Evolutionary conservation across 2,797 vertebrate genomes (phyloP).

Genomic region (Crax fasciolata): DNA sequence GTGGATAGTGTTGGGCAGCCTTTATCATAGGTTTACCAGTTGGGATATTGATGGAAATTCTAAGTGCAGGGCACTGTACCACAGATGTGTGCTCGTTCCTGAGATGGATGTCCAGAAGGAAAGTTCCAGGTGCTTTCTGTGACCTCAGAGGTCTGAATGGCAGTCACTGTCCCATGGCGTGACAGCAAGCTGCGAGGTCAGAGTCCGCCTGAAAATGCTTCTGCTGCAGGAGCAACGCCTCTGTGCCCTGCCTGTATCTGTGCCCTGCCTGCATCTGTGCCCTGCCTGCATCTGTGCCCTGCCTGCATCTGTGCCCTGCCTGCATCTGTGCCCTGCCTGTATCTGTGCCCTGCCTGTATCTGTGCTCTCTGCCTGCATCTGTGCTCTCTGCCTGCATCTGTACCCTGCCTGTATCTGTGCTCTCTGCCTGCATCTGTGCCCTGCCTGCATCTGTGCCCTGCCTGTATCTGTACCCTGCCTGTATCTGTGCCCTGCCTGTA

Average conservation of each 20-base stretch:
- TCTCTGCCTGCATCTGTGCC: not conserved
- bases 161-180: not conserved
- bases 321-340: too few species aligned
- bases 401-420: not conserved
- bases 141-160: not conserved
- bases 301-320: fast-evolving
- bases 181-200: not conserved
- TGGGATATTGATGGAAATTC: not conserved
- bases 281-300: not conserved
- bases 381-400: not conserved
- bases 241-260: not conserved
- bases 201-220: not conserved
- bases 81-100: not conserved
- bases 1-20: not conserved
- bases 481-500: not conserved
- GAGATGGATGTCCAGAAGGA: constrained; percentile 16
- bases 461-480: not conserved
- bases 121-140: not conserved
- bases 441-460: fast-evolving
- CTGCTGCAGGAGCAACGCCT: not conserved
- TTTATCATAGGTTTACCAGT: not conserved
- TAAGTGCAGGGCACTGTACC: not conserved
- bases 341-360: not conserved
- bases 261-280: not conserved
- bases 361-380: fast-evolving